These are phyloP conservation scores for Ibidorhyncha struthersii DNA, from an alignment of 2,113 vertebrate genomes.

Conservation along the genomic window DNA sequence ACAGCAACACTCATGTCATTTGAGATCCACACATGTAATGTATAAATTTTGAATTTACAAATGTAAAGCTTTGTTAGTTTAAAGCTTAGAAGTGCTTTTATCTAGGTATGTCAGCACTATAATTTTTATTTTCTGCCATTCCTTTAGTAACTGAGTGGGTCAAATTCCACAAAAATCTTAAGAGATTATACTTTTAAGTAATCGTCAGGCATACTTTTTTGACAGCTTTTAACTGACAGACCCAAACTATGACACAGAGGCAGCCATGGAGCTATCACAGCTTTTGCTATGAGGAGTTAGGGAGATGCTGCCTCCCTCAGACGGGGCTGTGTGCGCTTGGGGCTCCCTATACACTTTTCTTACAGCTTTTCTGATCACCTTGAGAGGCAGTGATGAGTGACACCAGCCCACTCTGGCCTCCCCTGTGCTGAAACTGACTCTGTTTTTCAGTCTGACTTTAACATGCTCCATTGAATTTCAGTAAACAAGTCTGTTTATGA, in stretches of 20 bases:
- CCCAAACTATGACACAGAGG: not conserved
- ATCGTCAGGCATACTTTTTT: not conserved
- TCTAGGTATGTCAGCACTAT: not conserved
- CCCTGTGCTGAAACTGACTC: not conserved
- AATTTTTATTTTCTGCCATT: not conserved
- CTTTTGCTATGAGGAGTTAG: not conserved
- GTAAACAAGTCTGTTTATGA: constrained; percentile 60
- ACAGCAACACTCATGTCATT: not conserved
- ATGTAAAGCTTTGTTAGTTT: not conserved
- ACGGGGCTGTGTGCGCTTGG: not conserved
- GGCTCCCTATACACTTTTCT: not conserved
- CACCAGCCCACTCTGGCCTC: not conserved
- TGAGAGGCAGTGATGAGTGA: constrained; percentile 38
- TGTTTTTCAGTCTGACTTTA: constrained; percentile 36
- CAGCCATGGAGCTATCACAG: not conserved
- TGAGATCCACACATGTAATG: not conserved
- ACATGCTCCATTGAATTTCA: constrained; percentile 45
- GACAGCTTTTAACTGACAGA: not conserved
- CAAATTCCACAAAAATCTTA: not conserved
- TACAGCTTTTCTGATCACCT: not conserved
- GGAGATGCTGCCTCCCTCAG: not conserved
- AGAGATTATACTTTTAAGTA: not conserved
- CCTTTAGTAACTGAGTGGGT: not conserved
- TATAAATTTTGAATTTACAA: not conserved
- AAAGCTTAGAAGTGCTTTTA: not conserved